phyloP scores from a whole-genome alignment of 2,113 vertebrate species.

The Lontra canadensis region DNA sequence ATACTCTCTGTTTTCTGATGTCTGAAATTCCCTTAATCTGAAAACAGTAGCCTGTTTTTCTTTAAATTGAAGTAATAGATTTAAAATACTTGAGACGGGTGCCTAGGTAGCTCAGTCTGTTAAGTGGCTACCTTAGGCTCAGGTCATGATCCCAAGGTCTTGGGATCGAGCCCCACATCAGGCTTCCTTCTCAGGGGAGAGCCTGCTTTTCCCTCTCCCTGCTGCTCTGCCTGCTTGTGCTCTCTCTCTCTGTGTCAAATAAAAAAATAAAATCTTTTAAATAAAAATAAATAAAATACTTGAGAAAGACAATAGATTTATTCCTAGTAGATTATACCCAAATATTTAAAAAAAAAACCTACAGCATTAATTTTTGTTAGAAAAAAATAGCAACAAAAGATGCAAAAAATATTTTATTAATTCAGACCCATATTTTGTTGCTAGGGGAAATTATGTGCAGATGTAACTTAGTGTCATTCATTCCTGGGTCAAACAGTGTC shows the following conservation, averaged over 20 bases:
- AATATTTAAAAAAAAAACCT: background rate
- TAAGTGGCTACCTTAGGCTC: no score
- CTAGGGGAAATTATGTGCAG: background rate
- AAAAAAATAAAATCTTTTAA: no score
- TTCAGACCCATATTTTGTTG: background rate
- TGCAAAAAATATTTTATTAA: constrained; percentile 32
- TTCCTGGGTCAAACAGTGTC: background rate
- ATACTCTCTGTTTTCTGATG: background rate
- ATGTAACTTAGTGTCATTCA: background rate
- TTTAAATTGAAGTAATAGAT: background rate
- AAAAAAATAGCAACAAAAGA: background rate
- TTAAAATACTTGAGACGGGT: background rate
- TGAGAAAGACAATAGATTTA: background rate
- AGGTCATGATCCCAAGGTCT: no score
- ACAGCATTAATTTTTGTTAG: constrained; percentile 24
- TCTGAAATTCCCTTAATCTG: background rate
- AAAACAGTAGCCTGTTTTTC: background rate
- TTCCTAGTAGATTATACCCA: background rate
- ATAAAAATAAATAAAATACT: background rate
- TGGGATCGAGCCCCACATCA: no score
- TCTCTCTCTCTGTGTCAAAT: no score
- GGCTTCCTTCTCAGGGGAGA: no score
- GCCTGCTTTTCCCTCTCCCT: no score
- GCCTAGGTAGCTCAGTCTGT: no score
- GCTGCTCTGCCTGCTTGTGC: no score